Base-by-base conservation (phyloP, 2,113 vertebrate genomes). In the Pholis gunnellus region DNA sequence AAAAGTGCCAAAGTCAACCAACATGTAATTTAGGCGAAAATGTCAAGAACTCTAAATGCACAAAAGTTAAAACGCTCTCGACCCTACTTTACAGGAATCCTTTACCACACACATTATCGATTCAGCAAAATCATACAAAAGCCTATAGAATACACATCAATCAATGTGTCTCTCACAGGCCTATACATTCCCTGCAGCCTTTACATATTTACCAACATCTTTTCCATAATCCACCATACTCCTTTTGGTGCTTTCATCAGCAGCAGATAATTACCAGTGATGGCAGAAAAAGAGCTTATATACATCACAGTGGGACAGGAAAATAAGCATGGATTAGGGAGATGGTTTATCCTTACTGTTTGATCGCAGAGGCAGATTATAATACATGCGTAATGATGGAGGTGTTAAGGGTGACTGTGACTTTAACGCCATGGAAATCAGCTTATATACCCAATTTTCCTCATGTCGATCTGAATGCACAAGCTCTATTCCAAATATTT, bases 311-410 rank as follows among this genome's bases (percentile, higher is more conserved):
- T 50, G 88, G 89, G 87, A 80, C 82, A 85, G 90, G 91, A 93
- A 93, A 93, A 91, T 87, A 94, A 92, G 90, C 74, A 87, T 65
- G 85, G 92, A 92, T 90, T 87, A 89, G 71, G 57, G 81, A 78
- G 78, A 89, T 85, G 84, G 76, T 86, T 84, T 72, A 85, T 82
- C 81, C 76, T 78, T 57, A 75, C 76, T 80, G 78, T 84, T 87
- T 86, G 81, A 88, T 92, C 76, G 59, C 59, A 65, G 54, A 66
- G 74, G 57, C 56, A 82, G 90, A 93, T 90, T 83, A 90, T 68
- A 84, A 78, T 63, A 73, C 72, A 59, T 11, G 54, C 13, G 52
- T 83, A 78, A 87, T 84, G 82, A 83, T 66, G 78, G 73, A 83
- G 89, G 86, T 90, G 86, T 84, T 78, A 78, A 78, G 79, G 86